Evolutionary conservation across 2,888 invertebrate genomes (phyloP).

Genomic region (Xestia rhomboidea): DNA sequence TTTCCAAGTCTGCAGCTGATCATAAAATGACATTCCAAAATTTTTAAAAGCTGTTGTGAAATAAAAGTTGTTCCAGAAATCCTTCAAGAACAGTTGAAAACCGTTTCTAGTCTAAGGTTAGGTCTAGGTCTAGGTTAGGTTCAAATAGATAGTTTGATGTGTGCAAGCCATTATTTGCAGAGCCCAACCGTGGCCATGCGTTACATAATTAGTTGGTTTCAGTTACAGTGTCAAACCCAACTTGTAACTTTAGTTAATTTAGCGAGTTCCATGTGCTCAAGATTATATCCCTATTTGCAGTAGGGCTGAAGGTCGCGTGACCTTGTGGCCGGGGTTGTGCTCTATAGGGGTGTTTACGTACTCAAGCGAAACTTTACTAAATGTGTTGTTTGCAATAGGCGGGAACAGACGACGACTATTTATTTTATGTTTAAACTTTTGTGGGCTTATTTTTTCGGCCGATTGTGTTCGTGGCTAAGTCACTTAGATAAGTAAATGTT

Average conservation of each 20-base stretch:
- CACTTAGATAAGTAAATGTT: neutral
- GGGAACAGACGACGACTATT: constrained; percentile 21
- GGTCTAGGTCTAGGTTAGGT: too few relatives aligned
- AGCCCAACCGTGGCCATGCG: neutral
- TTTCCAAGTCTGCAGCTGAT: neutral
- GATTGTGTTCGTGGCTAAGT: constrained; percentile 22
- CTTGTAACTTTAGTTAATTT: constrained; percentile 41
- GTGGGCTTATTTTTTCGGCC: constrained; percentile 3
- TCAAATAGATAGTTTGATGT: neutral
- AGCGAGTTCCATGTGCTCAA: constrained; percentile 17
- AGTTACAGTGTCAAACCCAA: constrained; percentile 35
- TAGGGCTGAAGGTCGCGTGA: constrained; percentile 9
- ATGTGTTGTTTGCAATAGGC: constrained; percentile 16
- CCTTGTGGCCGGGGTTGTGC: constrained; percentile 22
- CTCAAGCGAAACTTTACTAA: constrained; percentile 11
- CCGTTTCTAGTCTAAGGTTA: too few relatives aligned
- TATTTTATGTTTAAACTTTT: constrained; percentile 36
- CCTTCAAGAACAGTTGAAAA: neutral
- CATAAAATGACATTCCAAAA: neutral
- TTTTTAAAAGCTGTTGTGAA: neutral
- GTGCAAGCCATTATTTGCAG: neutral
- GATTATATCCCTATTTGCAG: constrained; percentile 28
- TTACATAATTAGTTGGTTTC: constrained; percentile 11
- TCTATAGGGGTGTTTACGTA: neutral
- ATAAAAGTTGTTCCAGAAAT: neutral